Conservation (phyloP, 2,113 vertebrate genomes). For the Perognathus longimembris region DNA sequence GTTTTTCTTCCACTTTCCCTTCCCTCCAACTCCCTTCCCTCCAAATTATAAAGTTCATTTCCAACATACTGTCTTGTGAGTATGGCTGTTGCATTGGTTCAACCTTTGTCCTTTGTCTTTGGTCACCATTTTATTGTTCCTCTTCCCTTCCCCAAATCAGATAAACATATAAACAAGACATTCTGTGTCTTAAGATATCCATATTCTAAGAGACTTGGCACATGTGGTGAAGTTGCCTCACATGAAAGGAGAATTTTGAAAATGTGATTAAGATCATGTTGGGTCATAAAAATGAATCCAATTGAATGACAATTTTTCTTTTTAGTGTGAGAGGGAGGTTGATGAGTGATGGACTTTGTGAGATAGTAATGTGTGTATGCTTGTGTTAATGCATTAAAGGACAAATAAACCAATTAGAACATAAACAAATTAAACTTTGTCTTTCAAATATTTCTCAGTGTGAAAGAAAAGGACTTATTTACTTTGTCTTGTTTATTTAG, state of each 20-base stretch:
- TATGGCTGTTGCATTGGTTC: too few species aligned
- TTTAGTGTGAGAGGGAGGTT: background rate
- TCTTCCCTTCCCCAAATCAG: too few species aligned
- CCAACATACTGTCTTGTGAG: too few species aligned
- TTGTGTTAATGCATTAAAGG: background rate
- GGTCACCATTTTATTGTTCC: too few species aligned
- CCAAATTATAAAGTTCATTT: too few species aligned
- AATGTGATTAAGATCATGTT: background rate
- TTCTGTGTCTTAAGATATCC: background rate
- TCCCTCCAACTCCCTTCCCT: too few species aligned
- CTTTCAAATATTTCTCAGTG: background rate
- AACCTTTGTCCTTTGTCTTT: too few species aligned
- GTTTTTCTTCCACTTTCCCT: too few species aligned
- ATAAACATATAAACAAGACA: too few species aligned
- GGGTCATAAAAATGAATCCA: background rate
- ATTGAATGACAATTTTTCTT: background rate
- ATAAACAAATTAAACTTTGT: background rate
- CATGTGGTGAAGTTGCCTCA: background rate
- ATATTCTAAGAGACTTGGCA: background rate
- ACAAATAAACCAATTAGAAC: background rate
- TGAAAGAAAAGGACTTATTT: background rate
- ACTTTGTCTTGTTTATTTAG: background rate
- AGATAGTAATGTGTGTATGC: background rate
- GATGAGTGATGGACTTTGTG: background rate
- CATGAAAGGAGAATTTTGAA: background rate